Percentiles rank a stretch among this genome's conserved stretches.
Evolutionary conservation across 92 coral and sea anemone species (phyloP).

Genomic region (Epizoanthus stellaris): DNA sequence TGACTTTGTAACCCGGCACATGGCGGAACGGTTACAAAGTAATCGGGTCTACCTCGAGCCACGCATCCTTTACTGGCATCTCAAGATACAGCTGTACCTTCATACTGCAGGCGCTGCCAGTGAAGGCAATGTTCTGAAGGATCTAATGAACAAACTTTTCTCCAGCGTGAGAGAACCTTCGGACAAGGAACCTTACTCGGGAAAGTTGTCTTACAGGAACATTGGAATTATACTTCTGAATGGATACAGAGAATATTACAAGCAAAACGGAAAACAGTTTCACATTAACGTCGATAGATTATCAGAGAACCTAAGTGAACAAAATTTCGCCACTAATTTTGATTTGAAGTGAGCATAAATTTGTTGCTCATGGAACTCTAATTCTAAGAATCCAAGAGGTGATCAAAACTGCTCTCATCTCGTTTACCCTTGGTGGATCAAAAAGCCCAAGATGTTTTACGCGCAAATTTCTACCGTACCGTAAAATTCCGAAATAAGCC

Average conservation of each 20-base stretch:
- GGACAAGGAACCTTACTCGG: constrained; percentile 48
- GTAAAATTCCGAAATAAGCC: no score
- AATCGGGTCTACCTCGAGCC: constrained; percentile 50
- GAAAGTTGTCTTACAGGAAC: constrained; percentile 50
- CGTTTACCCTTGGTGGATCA: no score
- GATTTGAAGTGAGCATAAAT: constrained; percentile 8
- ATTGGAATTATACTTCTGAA: constrained; percentile 35
- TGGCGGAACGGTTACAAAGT: constrained; percentile 28
- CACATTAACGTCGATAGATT: constrained; percentile 13
- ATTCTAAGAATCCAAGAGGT: no score
- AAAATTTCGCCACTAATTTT: constrained; percentile 52
- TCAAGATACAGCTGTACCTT: constrained; percentile 39
- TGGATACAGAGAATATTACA: constrained; percentile 33
- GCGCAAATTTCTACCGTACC: no score
- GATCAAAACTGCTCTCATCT: no score
- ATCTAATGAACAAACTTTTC: constrained; percentile 20
- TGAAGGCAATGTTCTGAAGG: not conserved
- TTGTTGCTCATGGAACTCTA: no score
- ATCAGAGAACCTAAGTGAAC: constrained; percentile 17
- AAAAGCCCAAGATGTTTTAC: no score
- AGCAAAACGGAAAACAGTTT: constrained; percentile 32
- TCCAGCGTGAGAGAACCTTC: constrained; percentile 29
- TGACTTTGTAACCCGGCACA: constrained; percentile 17
- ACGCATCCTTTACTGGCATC: constrained; percentile 25
- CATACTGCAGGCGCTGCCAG: not conserved